phyloP scores from a whole-genome alignment of 2,888 invertebrate species.

The Tetropium fuscum region DNA sequence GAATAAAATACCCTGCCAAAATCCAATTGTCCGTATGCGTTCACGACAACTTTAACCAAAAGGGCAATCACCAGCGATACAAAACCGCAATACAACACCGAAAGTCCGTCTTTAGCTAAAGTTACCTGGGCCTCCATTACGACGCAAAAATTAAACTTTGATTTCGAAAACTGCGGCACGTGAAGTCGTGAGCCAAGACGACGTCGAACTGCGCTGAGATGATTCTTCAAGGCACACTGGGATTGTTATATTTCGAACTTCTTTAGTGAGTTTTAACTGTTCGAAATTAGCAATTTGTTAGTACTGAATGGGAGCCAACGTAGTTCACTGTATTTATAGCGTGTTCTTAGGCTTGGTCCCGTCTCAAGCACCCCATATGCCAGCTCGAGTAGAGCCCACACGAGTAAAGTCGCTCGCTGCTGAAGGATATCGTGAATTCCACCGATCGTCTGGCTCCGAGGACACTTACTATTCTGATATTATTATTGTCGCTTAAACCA shows the following conservation, averaged over 20 bases:
- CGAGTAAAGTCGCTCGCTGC: slow-evolving; percentile 26
- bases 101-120: slow-evolving; percentile 56
- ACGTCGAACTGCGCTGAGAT: slow-evolving; percentile 8
- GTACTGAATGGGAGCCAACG: slow-evolving; percentile 58
- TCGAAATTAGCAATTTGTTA: slow-evolving; percentile 47
- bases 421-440: slow-evolving; percentile 19
- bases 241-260: slow-evolving; percentile 20
- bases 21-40: slow-evolving; percentile 56
- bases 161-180: slow-evolving; percentile 18
- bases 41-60: slow-evolving; percentile 61
- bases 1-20: slow-evolving; percentile 55
- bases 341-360: slow-evolving; percentile 59
- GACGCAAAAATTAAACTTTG: slow-evolving; percentile 8
- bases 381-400: slow-evolving; percentile 38
- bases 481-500: no score
- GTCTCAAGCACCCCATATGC: slow-evolving; percentile 53
- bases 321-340: slow-evolving; percentile 60
- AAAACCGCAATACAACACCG: slow-evolving; percentile 58
- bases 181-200: slow-evolving; percentile 19
- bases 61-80: slow-evolving; percentile 60
- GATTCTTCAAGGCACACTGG: slow-evolving; percentile 16
- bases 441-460: slow-evolving; percentile 20
- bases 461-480: no score
- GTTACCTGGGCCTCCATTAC: slow-evolving; percentile 63
- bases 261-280: slow-evolving; percentile 33